These are phyloP conservation scores for Maconellicoccus hirsutus DNA, from an alignment of 1,140 invertebrate genomes.

Conservation along the genomic window DNA sequence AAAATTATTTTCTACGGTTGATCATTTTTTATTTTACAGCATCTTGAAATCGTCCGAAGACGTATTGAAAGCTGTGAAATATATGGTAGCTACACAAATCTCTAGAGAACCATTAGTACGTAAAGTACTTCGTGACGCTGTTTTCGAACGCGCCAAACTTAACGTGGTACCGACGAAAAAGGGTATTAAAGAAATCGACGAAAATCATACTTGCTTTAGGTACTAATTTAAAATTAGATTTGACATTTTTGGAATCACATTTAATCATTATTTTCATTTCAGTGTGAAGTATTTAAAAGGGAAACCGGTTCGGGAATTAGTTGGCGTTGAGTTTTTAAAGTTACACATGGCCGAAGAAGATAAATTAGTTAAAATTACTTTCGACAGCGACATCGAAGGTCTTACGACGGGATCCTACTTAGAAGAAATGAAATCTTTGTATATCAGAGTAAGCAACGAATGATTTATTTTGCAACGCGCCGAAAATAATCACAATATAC, in stretches of 20 bases:
- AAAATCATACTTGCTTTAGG: conserved; percentile 73
- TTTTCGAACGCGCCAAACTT: conserved; percentile 79
- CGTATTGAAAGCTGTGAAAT: conserved; percentile 73
- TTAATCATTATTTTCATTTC: conserved; percentile 25
- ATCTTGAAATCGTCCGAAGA: conserved; percentile 55
- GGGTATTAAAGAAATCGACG: conserved; percentile 86
- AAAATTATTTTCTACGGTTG: not conserved
- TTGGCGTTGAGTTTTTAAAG: conserved; percentile 81
- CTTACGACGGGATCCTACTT: conserved; percentile 59
- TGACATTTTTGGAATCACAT: conserved; percentile 13
- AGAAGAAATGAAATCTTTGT: conserved; percentile 84
- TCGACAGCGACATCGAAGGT: conserved; percentile 66
- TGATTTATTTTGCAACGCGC: not conserved
- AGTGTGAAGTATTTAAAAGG: conserved; percentile 88
- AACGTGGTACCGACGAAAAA: conserved; percentile 75
- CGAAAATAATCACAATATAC: too few species aligned
- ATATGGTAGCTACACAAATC: conserved; percentile 89
- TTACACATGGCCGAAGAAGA: conserved; percentile 75
- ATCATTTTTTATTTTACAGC: conserved; percentile 29
- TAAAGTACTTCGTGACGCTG: conserved; percentile 74
- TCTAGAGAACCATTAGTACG: conserved; percentile 82
- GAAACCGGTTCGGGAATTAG: conserved; percentile 84
- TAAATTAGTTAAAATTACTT: conserved; percentile 58
- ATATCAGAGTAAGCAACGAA: conserved; percentile 50
- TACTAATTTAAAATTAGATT: conserved; percentile 30